Evolutionary conservation across 1,140 invertebrate genomes (phyloP), one percentile per base, ranked within the genome.

Genomic region (Drosophila albomicans): DNA sequence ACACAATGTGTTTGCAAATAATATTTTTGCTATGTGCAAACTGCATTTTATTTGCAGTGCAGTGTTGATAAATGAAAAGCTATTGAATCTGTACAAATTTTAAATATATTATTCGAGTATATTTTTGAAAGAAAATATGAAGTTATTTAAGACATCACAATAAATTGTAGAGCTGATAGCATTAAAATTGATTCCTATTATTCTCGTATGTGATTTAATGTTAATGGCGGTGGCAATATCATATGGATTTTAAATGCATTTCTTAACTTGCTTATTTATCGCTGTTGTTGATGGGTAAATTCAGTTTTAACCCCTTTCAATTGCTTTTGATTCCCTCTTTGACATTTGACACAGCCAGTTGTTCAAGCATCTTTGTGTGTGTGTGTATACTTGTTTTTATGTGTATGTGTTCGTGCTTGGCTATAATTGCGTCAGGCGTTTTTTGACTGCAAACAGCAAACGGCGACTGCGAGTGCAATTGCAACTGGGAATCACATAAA

Each of bases 401-500:
- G 4, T n/a, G 4, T 41, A 28, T 45, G 35, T 54, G 48, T 8
- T 15, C 35, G 48, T 30, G 48, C 54, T 49, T 61, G 61, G 51
- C 65, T 79, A 74, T 84, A 89, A 81, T 89, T 84, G 81, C 81
- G 63, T 73, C 70, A 64, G 67, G 67, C 51, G 32, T 54, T 70
- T 57, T 75, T 69, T 57, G 66, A 51, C 41, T 67, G 65, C 58
- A 25, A 25, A 25, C 3, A 25, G 20, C 20, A 25, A 25, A 25
- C 20, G 20, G 20, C 20, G 59, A 74, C 63, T 68, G 46, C 5
- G 28, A 54, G n/a, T 30, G 51, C 11, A 28, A 54, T 32, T 15
- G 76, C 52, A 68, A 38, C 62, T 49, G 78, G 63, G 71, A 89
- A 77, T 63, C 85, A 77, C 81, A 89, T 89, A 89, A 89, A 89